Percentiles rank a stretch among this genome's conserved stretches.
phyloP scores from a whole-genome alignment of 2,113 vertebrate genomes.

The Corvus hawaiiensis region DNA sequence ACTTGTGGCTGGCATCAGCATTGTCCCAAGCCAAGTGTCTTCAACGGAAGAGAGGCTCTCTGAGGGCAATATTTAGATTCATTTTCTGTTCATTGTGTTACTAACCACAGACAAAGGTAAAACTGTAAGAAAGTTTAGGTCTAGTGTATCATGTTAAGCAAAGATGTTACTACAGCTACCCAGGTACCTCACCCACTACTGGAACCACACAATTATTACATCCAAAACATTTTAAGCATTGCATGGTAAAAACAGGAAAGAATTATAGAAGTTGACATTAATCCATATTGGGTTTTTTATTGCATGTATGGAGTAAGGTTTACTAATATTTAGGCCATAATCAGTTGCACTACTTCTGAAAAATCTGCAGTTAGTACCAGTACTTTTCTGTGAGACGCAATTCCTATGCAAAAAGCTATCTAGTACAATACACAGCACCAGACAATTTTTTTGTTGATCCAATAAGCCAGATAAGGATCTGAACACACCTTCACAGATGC shows the following conservation, averaged over 20 bases:
- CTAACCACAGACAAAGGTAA: not conserved
- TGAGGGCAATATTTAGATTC: not conserved
- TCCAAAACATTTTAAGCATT: not conserved
- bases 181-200: not conserved
- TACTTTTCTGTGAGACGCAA: not conserved
- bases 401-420: not conserved
- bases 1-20: not conserved
- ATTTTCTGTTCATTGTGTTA: not conserved
- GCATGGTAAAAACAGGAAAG: not conserved
- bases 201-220: not conserved
- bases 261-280: not conserved
- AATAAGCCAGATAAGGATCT: not conserved
- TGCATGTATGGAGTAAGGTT: accelerated
- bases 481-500: not conserved
- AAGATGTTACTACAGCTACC: not conserved
- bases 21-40: not conserved
- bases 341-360: not conserved
- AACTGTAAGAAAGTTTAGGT: not conserved
- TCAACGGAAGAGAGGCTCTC: not conserved
- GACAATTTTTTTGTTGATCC: not conserved
- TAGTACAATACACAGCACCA: not conserved
- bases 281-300: not conserved
- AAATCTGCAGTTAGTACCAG: not conserved
- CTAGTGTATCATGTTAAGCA: not conserved
- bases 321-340: not conserved